Evolutionary conservation across 2,888 invertebrate genomes (phyloP).

Genomic region (Notodonta dromedarius): DNA sequence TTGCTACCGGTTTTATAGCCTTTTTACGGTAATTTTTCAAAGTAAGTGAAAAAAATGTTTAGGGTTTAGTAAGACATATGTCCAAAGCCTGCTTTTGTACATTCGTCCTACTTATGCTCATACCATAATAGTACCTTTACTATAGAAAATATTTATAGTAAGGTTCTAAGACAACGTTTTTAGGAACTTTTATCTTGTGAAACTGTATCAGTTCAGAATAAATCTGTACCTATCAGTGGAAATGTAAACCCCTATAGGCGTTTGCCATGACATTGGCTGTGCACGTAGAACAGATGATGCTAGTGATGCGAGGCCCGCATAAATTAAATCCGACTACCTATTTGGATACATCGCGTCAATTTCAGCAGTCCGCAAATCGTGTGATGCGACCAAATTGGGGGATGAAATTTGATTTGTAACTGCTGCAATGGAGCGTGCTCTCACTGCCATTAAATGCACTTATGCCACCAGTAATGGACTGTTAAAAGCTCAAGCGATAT

Average conservation of each 20-base stretch:
- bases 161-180: too few relatives aligned
- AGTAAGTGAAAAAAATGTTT: not conserved
- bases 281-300: not conserved
- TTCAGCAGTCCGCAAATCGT: not conserved
- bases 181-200: too few relatives aligned
- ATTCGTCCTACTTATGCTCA: too few relatives aligned
- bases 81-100: too few relatives aligned
- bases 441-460: not conserved
- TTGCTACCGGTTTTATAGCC: not conserved
- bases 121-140: too few relatives aligned
- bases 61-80: too few relatives aligned
- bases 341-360: not conserved
- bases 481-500: not conserved
- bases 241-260: not conserved
- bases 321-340: not conserved
- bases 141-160: too few relatives aligned
- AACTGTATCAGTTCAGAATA: too few relatives aligned
- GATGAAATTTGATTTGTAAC: not conserved
- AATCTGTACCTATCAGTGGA: too few relatives aligned
- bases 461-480: not conserved
- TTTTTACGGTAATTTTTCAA: not conserved
- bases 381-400: not conserved
- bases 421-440: conserved; percentile 1
- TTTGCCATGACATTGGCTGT: not conserved
- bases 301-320: not conserved